Base-by-base conservation (phyloP, 2,113 vertebrate species). In the Sclerurus mexicanus region DNA sequence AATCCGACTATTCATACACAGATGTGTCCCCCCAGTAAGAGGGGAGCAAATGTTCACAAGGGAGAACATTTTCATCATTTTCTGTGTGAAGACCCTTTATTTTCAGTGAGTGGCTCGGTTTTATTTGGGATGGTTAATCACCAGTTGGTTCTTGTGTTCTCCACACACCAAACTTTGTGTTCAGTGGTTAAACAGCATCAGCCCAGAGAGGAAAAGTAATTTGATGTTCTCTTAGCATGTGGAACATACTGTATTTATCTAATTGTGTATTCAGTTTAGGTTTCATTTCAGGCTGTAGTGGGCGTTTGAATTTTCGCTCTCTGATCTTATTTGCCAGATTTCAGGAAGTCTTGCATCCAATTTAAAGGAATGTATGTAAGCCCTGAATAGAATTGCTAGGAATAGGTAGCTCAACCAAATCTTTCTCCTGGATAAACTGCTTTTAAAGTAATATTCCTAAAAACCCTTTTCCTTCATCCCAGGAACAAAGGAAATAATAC, bases 191-290 rank as follows among this genome's bases (percentile, higher is more conserved):
- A 93, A 90, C 58, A 84, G 89, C 44, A 4, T 89, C 52, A 88
- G 64, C 73, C 76, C 80, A 53, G 84, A 78, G 91, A 96, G 73
- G 60, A 87, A 47, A 92, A 96, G 96, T 96, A 93, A 80, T 95
- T 75, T 81, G 93, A 71, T 97, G 94, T 95, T 96, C 94, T 96
- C 94, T 93, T 90, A 88, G 90, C 80, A 23, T 94, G 95, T 94
- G 83, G 91, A 96, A 93, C 93, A 93, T 88, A 35, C 93, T 95
- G 93, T 95, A 93, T 96, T 96, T 95, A 96, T 95, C 92, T 93
- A 92, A 94, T 90, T 92, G 83, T 90, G 80, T 40, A 86, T 95
- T 86, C 95, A 78, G 80, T 93, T 96, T 96, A 95, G 88, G 83
- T 93, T 94, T 96, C 88, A 44, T 91, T 94, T 96, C 88, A 58